These are phyloP conservation scores for Loriculus beryllinus DNA, from an alignment of 2,797 vertebrate genomes.

Conservation along the genomic window DNA sequence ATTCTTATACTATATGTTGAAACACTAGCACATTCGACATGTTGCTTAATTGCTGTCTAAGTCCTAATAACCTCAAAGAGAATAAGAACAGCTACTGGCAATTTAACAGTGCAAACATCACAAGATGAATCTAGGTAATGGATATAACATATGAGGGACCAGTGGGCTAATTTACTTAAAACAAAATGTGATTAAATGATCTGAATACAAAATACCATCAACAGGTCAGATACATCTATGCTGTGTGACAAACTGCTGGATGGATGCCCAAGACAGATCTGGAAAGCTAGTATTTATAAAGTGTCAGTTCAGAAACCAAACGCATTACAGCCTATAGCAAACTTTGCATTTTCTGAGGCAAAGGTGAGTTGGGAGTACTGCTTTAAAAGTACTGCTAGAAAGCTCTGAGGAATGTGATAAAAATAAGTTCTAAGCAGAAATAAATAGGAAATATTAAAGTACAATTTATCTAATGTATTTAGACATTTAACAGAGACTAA, in stretches of 20 bases:
- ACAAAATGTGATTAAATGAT: constrained; percentile 60
- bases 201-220: constrained; percentile 56
- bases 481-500: neutral
- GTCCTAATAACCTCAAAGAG: constrained; percentile 69
- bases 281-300: constrained; percentile 3
- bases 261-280: constrained; percentile 15
- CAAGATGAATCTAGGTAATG: constrained; percentile 63
- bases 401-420: neutral
- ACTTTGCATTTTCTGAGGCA: constrained; percentile 9
- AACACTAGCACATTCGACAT: constrained; percentile 16
- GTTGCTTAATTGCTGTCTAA: constrained; percentile 68
- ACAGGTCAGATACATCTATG: neutral
- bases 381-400: neutral
- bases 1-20: neutral
- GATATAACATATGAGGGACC: constrained; percentile 60
- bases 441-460: neutral
- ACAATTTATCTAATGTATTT: constrained; percentile 4
- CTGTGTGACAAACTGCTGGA: neutral
- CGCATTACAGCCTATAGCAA: constrained; percentile 2
- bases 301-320: constrained; percentile 11
- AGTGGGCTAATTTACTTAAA: constrained; percentile 64
- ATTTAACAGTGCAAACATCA: constrained; percentile 61
- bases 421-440: constrained; percentile 21
- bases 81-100: constrained; percentile 62
- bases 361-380: constrained; percentile 7